These are phyloP conservation scores for Tychaedon coryphoeus DNA, from an alignment of 2,113 vertebrate genomes.

Conservation along the genomic window DNA sequence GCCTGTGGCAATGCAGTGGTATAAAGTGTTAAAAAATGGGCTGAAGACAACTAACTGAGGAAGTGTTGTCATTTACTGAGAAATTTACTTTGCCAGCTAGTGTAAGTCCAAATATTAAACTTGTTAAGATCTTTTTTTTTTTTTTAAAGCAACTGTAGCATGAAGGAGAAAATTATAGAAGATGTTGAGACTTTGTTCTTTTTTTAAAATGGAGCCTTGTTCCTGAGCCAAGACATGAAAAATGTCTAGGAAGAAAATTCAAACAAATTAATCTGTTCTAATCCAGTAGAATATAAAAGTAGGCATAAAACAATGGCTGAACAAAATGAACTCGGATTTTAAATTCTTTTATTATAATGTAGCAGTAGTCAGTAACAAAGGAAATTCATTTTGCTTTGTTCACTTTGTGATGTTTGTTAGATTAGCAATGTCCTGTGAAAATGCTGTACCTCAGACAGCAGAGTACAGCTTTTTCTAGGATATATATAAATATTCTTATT, in stretches of 20 bases:
- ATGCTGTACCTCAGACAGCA: background rate
- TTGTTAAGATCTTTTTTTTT: background rate
- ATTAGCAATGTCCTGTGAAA: background rate
- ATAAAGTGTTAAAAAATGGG: slow-evolving; percentile 49
- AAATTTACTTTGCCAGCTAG: slow-evolving; percentile 35
- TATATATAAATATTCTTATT: background rate
- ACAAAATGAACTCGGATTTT: background rate
- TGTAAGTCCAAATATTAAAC: slow-evolving; percentile 37
- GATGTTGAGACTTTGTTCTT: background rate
- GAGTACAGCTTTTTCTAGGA: background rate
- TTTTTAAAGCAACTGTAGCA: background rate
- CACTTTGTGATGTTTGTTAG: background rate
- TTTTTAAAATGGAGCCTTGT: background rate
- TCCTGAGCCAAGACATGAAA: slow-evolving; percentile 1
- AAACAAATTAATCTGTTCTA: slow-evolving; percentile 1
- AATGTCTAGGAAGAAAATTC: slow-evolving; percentile 3
- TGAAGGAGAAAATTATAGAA: slow-evolving; percentile 16
- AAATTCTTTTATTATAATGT: background rate
- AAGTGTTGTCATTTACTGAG: slow-evolving; percentile 52
- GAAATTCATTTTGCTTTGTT: background rate
- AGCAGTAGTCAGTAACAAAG: slow-evolving; percentile 16
- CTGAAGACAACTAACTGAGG: slow-evolving; percentile 30
- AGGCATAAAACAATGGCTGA: background rate
- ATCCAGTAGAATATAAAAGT: slow-evolving; percentile 15
- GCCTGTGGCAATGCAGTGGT: slow-evolving; percentile 11